phyloP scores from a whole-genome alignment of 2,113 vertebrate genomes.

The Synchiropus splendidus region DNA sequence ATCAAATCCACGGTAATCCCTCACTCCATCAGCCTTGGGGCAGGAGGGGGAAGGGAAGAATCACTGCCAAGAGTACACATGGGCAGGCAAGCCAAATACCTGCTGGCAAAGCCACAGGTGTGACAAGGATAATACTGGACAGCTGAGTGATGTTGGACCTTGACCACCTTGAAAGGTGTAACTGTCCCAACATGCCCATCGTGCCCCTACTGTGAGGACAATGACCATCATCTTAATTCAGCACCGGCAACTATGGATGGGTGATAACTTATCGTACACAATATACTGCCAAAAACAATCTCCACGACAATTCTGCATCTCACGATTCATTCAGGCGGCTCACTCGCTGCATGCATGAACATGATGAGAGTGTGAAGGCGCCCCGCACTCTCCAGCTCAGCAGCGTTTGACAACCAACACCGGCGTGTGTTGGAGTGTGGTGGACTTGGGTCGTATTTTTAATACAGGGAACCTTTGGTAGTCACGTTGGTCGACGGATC shows the following conservation, averaged over 20 bases:
- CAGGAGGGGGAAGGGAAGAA: conserved; percentile 6
- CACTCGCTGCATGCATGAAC: too few relatives aligned
- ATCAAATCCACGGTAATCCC: conserved; percentile 64
- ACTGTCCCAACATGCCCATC: not conserved
- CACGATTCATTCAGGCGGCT: too few relatives aligned
- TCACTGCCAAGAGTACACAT: conserved; percentile 5
- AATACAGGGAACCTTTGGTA: too few relatives aligned
- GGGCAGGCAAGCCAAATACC: conserved; percentile 13
- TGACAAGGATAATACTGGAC: conserved; percentile 4
- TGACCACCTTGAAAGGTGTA: too few relatives aligned
- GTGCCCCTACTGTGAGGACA: conserved; percentile 22
- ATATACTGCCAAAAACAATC: too few relatives aligned
- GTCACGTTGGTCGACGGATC: too few relatives aligned
- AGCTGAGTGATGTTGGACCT: not conserved
- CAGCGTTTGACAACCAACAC: too few relatives aligned
- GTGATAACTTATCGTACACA: too few relatives aligned
- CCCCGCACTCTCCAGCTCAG: too few relatives aligned
- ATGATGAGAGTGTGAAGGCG: too few relatives aligned
- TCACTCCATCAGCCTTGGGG: conserved; percentile 16
- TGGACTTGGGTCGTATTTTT: too few relatives aligned
- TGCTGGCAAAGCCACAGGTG: conserved; percentile 17
- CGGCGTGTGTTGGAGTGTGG: too few relatives aligned
- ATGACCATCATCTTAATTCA: conserved; percentile 24
- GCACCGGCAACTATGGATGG: not conserved
- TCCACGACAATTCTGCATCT: not conserved